Evolutionary conservation across 2,888 invertebrate species (phyloP).

Genomic region (Ectropis crepuscularia): DNA sequence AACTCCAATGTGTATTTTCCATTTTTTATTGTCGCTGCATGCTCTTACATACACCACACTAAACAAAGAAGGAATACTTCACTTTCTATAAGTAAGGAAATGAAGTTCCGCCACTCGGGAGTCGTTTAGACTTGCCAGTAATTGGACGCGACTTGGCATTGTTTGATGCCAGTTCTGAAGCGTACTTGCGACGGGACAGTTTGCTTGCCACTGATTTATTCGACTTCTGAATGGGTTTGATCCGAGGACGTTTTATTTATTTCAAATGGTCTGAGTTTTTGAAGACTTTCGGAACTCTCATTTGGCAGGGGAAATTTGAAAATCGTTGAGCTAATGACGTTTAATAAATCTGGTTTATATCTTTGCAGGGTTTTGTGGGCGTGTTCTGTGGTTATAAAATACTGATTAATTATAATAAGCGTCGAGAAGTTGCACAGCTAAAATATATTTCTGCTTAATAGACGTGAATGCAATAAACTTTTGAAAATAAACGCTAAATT

Average conservation of each 20-base stretch:
- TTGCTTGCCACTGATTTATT: conserved; percentile 54
- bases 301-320: conserved; percentile 6
- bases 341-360: conserved; percentile 26
- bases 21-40: conserved; percentile 18
- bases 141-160: conserved; percentile 75
- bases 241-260: conserved; percentile 26
- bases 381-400: conserved; percentile 8
- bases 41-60: conserved; percentile 45
- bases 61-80: conserved; percentile 66
- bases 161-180: conserved; percentile 67
- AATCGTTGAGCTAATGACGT: conserved; percentile 14
- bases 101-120: conserved; percentile 74
- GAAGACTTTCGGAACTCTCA: conserved; percentile 15
- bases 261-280: conserved; percentile 24
- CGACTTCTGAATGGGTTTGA: conserved; percentile 48
- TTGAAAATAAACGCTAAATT: too few relatives aligned
- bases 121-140: conserved; percentile 71
- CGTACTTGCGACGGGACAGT: conserved; percentile 52
- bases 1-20: background rate
- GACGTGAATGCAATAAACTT: too few relatives aligned
- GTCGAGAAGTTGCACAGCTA: background rate
- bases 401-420: conserved; percentile 1
- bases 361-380: conserved; percentile 8
- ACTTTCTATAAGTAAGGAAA: conserved; percentile 76
- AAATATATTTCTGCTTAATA: background rate